phyloP scores from a whole-genome alignment of 2,113 vertebrate genomes.

The Boulengeromyrus knoepffleri region DNA sequence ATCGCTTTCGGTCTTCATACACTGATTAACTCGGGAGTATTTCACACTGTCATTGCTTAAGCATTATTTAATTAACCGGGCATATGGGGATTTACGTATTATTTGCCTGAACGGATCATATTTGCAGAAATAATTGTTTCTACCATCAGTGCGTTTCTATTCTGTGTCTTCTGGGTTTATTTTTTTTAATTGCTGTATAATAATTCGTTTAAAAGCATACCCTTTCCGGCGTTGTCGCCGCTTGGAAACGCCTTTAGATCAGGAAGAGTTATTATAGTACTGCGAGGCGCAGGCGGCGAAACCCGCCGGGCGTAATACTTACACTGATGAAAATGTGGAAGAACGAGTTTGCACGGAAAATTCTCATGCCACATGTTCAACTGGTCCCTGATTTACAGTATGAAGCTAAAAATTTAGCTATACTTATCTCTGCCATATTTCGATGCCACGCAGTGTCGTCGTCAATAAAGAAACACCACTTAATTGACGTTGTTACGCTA shows the following conservation, averaged over 20 bases:
- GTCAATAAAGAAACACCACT: not conserved
- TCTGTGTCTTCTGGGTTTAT: not conserved
- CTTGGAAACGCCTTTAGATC: not conserved
- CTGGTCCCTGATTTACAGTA: not conserved
- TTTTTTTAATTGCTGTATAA: not conserved
- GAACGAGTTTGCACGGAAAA: not conserved
- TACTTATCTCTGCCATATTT: not conserved
- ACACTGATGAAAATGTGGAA: not conserved
- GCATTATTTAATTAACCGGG: not conserved
- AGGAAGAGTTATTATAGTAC: not conserved
- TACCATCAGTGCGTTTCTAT: not conserved
- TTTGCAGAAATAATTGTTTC: not conserved
- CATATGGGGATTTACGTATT: not conserved
- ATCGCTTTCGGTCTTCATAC: slow-evolving; percentile 38
- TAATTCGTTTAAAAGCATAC: not conserved
- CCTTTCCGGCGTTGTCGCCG: not conserved
- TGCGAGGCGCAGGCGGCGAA: not conserved
- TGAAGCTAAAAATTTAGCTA: not conserved
- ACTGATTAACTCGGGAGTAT: slow-evolving; percentile 2
- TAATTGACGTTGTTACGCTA: not conserved
- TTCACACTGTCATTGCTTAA: not conserved
- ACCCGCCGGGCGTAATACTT: not conserved
- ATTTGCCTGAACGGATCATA: not conserved
- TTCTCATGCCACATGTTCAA: not conserved
- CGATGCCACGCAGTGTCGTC: not conserved